Evolutionary conservation across 2,113 vertebrate species (phyloP).

Genomic region (Acanthisitta chloris): DNA sequence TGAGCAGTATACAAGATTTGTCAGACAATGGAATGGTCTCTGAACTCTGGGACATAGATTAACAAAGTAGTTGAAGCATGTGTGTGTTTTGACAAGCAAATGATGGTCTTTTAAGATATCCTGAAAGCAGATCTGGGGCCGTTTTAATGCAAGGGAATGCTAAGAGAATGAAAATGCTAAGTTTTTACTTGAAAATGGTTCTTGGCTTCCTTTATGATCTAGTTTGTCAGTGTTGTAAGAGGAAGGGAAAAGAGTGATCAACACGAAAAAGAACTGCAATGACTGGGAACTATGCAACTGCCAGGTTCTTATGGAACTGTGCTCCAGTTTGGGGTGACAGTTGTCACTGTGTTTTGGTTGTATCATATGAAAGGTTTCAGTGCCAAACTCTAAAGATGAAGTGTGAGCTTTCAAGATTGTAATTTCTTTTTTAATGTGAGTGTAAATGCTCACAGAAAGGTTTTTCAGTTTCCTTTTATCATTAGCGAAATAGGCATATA

Average conservation of each 20-base stretch:
- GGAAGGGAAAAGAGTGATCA: not conserved
- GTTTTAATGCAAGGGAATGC: not conserved
- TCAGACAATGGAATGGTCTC: not conserved
- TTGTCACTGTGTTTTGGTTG: slow-evolving; percentile 9
- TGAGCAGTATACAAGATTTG: not conserved
- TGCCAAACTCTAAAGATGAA: not conserved
- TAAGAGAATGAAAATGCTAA: not conserved
- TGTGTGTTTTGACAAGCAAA: not conserved
- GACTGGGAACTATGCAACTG: not conserved
- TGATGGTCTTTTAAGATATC: not conserved
- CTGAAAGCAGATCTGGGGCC: not conserved
- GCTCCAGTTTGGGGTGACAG: not conserved
- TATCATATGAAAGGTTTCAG: not conserved
- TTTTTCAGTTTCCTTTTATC: not conserved
- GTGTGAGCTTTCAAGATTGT: not conserved
- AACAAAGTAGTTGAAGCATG: not conserved
- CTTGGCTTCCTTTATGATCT: slow-evolving; percentile 2
- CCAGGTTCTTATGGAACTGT: not conserved
- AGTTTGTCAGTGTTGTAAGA: not conserved
- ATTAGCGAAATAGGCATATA: not conserved
- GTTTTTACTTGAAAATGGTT: not conserved
- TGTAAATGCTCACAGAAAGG: not conserved
- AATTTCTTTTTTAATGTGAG: not conserved
- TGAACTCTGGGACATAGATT: not conserved
- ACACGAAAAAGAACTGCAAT: not conserved